A percentile compares a stretch with the other conserved stretches of the same genome.
Conservation (phyloP, 2,113 vertebrate genomes). For the Melanocharis versteri region DNA sequence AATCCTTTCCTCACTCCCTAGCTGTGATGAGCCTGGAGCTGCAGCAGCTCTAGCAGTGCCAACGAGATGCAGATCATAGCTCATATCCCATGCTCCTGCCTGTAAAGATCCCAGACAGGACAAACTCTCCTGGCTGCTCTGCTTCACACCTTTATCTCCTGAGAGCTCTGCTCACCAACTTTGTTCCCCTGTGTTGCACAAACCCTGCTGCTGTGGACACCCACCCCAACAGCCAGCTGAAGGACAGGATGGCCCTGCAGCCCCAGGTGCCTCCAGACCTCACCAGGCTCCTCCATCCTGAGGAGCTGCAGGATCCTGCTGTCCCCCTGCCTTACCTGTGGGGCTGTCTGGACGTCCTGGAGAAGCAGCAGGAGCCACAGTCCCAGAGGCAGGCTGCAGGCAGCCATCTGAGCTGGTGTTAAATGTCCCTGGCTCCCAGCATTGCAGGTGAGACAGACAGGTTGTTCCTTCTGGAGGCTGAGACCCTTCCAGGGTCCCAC, state of each 20-base stretch:
- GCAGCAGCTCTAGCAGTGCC: neutral
- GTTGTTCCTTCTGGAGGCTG: neutral
- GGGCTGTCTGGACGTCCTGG: slow-evolving; percentile 24
- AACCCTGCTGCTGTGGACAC: neutral
- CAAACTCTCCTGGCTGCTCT: neutral
- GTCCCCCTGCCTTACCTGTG: slow-evolving; percentile 51
- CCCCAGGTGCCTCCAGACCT: neutral
- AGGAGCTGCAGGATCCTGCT: neutral
- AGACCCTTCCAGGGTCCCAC: neutral
- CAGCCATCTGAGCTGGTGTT: slow-evolving; percentile 11
- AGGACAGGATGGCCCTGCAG: neutral
- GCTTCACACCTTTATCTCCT: neutral
- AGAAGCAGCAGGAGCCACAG: slow-evolving; percentile 49
- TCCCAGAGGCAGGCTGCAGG: neutral
- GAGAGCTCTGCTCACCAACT: neutral
- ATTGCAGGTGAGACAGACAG: neutral
- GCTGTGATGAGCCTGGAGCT: neutral
- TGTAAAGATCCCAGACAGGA: neutral
- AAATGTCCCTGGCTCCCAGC: neutral
- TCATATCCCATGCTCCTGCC: neutral
- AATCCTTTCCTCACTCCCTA: neutral
- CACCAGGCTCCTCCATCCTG: neutral
- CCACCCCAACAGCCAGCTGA: neutral
- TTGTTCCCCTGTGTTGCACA: neutral
- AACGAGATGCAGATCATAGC: neutral